Percentiles rank a stretch among this genome's conserved stretches.
These are phyloP conservation scores for Sebastes baramenuke DNA, from an alignment of 2,797 vertebrate species.

Conservation along the genomic window DNA sequence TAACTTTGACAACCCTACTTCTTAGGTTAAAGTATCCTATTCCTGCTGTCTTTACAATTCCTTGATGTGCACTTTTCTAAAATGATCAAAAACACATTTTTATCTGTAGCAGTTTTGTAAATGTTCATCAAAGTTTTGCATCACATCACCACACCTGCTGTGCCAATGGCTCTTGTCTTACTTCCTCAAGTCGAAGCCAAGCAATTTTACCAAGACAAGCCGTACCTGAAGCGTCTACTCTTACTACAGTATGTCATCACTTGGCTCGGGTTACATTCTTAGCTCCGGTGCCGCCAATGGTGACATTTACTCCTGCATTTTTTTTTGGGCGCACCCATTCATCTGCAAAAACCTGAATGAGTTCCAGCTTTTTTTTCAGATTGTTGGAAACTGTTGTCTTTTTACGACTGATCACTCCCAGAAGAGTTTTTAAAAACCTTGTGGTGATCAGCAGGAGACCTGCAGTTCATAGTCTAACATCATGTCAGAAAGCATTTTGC, in stretches of 20 bases:
- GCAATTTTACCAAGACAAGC: not conserved
- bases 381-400: not conserved
- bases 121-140: not conserved
- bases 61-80: not conserved
- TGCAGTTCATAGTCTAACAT: not conserved
- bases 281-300: accelerated
- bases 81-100: not conserved
- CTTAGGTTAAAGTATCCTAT: too few relatives aligned
- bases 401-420: not conserved
- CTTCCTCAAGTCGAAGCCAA: not conserved
- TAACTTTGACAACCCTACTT: too few relatives aligned
- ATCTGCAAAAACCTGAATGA: not conserved
- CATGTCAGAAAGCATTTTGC: not conserved
- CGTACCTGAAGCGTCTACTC: not conserved
- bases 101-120: not conserved
- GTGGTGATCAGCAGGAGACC: not conserved
- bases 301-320: not conserved
- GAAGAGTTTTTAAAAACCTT: not conserved
- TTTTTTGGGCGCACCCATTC: not conserved
- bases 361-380: not conserved
- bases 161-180: not conserved
- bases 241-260: not conserved
- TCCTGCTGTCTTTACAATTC: not conserved
- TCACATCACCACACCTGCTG: not conserved
- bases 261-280: not conserved